Conservation (phyloP, 2,113 vertebrate genomes). For the Callithrix jacchus region DNA sequence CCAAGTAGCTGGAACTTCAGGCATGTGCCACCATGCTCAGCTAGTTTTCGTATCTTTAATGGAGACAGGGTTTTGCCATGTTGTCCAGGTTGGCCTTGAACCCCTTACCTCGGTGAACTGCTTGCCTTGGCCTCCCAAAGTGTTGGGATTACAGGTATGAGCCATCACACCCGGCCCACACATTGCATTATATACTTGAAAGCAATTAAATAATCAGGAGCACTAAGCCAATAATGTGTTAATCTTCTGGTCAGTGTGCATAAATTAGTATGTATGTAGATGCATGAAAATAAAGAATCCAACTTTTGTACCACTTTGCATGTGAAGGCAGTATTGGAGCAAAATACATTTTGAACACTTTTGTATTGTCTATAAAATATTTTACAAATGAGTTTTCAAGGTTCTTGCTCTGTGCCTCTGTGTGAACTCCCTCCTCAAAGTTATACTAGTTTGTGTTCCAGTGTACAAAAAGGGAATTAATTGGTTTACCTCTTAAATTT, state of each 20-base stretch:
- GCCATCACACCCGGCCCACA: rapidly evolving
- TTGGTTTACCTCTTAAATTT: neutral
- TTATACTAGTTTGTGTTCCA: neutral
- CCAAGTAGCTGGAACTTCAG: too few relatives aligned
- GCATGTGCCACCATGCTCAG: too few relatives aligned
- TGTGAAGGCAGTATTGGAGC: neutral
- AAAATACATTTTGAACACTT: conserved; percentile 16
- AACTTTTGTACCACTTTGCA: neutral
- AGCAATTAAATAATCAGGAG: neutral
- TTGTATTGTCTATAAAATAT: neutral
- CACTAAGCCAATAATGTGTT: neutral
- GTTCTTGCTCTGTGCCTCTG: neutral
- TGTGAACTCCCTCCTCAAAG: neutral
- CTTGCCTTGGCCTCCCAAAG: too few relatives aligned
- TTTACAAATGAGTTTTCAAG: neutral
- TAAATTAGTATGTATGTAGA: neutral
- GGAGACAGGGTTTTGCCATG: too few relatives aligned
- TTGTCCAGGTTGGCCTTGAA: too few relatives aligned
- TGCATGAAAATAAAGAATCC: neutral
- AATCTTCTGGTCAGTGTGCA: neutral
- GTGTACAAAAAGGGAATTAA: neutral
- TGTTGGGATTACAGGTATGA: too few relatives aligned
- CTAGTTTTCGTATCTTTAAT: too few relatives aligned
- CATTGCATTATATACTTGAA: neutral
- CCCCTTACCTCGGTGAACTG: too few relatives aligned